These are phyloP conservation scores for Blennius ocellaris DNA, from an alignment of 2,113 vertebrate genomes.

Conservation along the genomic window DNA sequence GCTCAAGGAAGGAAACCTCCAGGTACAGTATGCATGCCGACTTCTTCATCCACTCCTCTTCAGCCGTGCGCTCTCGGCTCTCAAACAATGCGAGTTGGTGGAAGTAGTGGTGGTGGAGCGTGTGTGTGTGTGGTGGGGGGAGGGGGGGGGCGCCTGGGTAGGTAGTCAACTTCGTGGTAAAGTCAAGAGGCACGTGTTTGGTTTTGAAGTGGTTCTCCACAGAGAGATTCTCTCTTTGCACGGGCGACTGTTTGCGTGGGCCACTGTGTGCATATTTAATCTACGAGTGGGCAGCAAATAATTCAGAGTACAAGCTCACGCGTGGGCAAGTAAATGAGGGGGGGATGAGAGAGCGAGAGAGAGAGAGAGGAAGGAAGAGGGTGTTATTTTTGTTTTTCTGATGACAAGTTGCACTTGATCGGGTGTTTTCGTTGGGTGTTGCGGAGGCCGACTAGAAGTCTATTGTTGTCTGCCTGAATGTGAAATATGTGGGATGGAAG, in stretches of 20 bases:
- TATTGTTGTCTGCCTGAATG: neutral
- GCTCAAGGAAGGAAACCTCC: slow-evolving; percentile 33
- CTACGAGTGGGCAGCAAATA: slow-evolving; percentile 66
- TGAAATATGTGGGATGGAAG: neutral
- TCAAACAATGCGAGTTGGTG: slow-evolving; percentile 26
- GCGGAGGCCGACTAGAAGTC: neutral
- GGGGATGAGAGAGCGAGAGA: slow-evolving; percentile 3
- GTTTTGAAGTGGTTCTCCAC: slow-evolving; percentile 28
- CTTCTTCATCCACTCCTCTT: slow-evolving; percentile 30
- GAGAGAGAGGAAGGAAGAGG: neutral
- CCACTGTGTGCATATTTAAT: slow-evolving; percentile 73
- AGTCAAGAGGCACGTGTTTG: slow-evolving; percentile 57
- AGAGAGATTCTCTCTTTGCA: slow-evolving; percentile 27
- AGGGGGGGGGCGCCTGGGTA: neutral
- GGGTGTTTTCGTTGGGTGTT: neutral
- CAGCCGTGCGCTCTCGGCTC: neutral
- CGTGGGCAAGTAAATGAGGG: slow-evolving; percentile 35
- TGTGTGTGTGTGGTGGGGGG: neutral
- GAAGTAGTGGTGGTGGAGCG: neutral
- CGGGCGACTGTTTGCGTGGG: slow-evolving; percentile 70
- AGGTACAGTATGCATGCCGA: slow-evolving; percentile 61
- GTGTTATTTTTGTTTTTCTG: slow-evolving; percentile 23
- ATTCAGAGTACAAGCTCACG: slow-evolving; percentile 44
- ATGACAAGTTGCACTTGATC: slow-evolving; percentile 11
- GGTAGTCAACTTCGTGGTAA: slow-evolving; percentile 16